A percentile compares a stretch with the other conserved stretches of the same genome.
Conservation (phyloP, 2,888 invertebrate genomes). For the Drosophila barbarae region DNA sequence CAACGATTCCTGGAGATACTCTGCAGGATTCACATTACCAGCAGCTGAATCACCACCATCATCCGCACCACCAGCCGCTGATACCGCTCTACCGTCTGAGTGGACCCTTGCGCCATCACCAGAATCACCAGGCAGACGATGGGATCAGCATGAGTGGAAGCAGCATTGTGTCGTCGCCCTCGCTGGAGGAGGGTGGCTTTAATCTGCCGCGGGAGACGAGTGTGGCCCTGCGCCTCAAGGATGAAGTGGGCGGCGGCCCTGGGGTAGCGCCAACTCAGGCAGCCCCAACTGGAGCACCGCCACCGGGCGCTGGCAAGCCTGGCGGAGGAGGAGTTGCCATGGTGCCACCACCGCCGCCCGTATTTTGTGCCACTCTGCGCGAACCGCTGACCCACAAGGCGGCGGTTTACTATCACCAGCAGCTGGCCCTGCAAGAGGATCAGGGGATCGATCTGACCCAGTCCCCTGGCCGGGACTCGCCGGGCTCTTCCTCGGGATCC, state of each 20-base stretch:
- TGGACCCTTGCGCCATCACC: slow-evolving; percentile 72
- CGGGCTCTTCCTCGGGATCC: slow-evolving; percentile 92
- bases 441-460: slow-evolving; percentile 94
- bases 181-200: slow-evolving; percentile 79
- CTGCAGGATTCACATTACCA: slow-evolving; percentile 42
- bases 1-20: slow-evolving; percentile 90
- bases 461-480: slow-evolving; percentile 96
- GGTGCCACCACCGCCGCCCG: slow-evolving; percentile 85
- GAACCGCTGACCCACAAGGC: slow-evolving; percentile 87
- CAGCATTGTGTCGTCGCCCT: slow-evolving; percentile 80
- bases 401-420: slow-evolving; percentile 89
- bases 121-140: slow-evolving; percentile 72
- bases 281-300: slow-evolving; percentile 71
- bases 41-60: slow-evolving; percentile 28
- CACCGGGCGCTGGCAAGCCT: slow-evolving; percentile 78
- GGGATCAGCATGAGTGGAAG: slow-evolving; percentile 77
- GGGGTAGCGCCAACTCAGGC: slow-evolving; percentile 20
- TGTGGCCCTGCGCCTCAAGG: slow-evolving; percentile 79
- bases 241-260: slow-evolving; percentile 57
- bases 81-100: slow-evolving; percentile 75
- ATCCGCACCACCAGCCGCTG: slow-evolving; percentile 66
- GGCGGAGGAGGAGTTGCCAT: slow-evolving; percentile 38
- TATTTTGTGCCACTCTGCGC: slow-evolving; percentile 82
- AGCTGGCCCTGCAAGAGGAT: slow-evolving; percentile 90
- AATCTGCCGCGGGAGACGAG: slow-evolving; percentile 79